phyloP scores from a whole-genome alignment of 2,113 vertebrate species.

The Albula goreensis region DNA sequence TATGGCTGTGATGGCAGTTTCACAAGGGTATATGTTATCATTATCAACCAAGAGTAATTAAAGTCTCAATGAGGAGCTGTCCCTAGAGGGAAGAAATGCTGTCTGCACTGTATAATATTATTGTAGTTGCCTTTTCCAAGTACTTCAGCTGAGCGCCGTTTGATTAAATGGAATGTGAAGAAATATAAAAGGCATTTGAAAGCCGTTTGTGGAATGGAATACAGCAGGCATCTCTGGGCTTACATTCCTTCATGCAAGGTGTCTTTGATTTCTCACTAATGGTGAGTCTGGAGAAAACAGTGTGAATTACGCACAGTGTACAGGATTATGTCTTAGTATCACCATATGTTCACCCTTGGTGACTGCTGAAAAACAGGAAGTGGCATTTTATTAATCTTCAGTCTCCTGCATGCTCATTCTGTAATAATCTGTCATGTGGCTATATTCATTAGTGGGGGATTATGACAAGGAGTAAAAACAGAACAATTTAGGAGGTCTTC shows the following conservation, averaged over 20 bases:
- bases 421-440: background rate
- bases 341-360: constrained; percentile 59
- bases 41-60: background rate
- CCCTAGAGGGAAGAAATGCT: background rate
- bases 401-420: background rate
- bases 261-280: background rate
- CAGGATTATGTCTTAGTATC: constrained; percentile 38
- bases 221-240: background rate
- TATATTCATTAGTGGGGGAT: background rate
- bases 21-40: background rate
- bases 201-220: background rate
- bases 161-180: background rate
- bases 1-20: background rate
- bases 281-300: background rate
- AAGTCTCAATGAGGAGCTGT: background rate
- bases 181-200: background rate
- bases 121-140: background rate
- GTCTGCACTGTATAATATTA: background rate
- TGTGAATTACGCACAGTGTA: constrained; percentile 21
- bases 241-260: background rate
- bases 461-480: background rate
- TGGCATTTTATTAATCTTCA: constrained; percentile 56
- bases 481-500: background rate
- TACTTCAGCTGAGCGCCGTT: background rate
- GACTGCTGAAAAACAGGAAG: constrained; percentile 59